Percentiles rank a stretch among this genome's conserved stretches.
These are phyloP conservation scores for Copidosoma aretas DNA, from an alignment of 2,888 invertebrate species.

Conservation along the genomic window DNA sequence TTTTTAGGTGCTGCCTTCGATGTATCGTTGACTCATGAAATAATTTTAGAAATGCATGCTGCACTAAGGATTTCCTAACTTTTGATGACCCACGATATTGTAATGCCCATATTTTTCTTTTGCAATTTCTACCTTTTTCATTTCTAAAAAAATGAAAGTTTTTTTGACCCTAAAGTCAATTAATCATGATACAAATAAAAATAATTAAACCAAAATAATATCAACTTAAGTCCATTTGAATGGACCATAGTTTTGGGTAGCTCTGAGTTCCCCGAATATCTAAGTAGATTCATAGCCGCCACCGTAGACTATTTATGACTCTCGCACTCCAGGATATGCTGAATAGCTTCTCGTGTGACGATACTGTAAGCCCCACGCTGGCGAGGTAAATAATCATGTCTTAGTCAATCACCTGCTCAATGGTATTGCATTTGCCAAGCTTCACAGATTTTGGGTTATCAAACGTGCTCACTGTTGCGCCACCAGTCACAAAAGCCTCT, in stretches of 20 bases:
- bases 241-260: conserved; percentile 85
- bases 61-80: conserved; percentile 94
- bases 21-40: conserved; percentile 96
- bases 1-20: conserved; percentile 89
- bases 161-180: not conserved
- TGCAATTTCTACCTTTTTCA: conserved; percentile 87
- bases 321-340: conserved; percentile 97
- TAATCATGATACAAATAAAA: not conserved
- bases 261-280: conserved; percentile 88
- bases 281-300: conserved; percentile 97
- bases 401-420: conserved; percentile 98
- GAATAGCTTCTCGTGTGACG: conserved; percentile 95
- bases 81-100: conserved; percentile 97
- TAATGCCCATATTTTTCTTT: conserved; percentile 90
- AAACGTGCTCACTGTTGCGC: conserved; percentile 98
- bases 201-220: conserved; percentile 22
- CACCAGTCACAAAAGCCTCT: conserved; percentile 93
- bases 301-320: conserved; percentile 89
- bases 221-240: conserved; percentile 80
- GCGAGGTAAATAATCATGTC: conserved; percentile 93
- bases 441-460: conserved; percentile 91
- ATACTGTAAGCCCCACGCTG: conserved; percentile 96
- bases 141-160: conserved; percentile 68
- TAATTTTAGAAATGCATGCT: conserved; percentile 98
- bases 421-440: conserved; percentile 91